Percentiles rank a stretch among this genome's conserved stretches.
Evolutionary conservation across 1,140 invertebrate species (phyloP).

Genomic region (Conus ventricosus): DNA sequence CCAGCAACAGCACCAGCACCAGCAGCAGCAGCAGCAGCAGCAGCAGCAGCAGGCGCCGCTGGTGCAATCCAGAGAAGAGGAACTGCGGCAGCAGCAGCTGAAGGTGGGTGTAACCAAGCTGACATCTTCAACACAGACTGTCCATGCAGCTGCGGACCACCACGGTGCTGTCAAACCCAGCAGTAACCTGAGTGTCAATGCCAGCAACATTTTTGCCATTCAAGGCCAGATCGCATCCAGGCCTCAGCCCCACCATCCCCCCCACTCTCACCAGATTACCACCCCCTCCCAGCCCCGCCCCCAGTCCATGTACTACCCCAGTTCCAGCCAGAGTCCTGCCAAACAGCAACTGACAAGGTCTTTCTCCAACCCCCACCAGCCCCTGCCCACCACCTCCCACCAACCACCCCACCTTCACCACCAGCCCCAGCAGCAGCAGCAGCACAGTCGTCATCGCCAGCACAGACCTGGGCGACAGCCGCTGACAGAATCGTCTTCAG

Average conservation of each 20-base stretch:
- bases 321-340: neutral
- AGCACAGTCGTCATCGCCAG: conserved; percentile 20
- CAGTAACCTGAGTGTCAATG: neutral
- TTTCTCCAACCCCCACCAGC: neutral
- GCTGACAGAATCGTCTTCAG: neutral
- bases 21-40: neutral
- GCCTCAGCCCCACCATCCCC: neutral
- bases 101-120: neutral
- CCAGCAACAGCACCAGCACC: conserved; percentile 24
- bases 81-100: neutral
- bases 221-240: neutral
- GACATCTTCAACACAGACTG: neutral
- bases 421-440: neutral
- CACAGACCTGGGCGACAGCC: neutral
- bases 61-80: neutral
- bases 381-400: conserved; percentile 6
- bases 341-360: conserved; percentile 2
- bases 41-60: neutral
- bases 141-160: neutral
- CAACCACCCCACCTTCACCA: neutral
- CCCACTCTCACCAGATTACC: neutral
- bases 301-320: neutral
- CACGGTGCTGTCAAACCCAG: neutral
- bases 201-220: neutral
- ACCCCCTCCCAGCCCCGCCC: neutral